Evolutionary conservation across 1,140 invertebrate species (phyloP).

Genomic region (Caerostris extrusa): DNA sequence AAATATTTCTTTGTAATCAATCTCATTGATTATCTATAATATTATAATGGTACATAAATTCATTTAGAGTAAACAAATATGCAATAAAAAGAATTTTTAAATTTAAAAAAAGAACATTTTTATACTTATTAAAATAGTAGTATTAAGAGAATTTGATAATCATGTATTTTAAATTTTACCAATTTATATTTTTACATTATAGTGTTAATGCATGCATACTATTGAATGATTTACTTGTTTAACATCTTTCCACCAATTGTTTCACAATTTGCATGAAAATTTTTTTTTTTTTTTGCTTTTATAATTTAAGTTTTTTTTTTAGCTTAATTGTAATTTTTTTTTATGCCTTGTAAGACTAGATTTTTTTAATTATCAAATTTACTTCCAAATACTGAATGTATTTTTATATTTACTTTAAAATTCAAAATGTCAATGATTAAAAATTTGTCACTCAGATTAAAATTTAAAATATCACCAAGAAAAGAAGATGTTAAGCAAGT

Average conservation of each 20-base stretch:
- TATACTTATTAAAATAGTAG: too few relatives aligned
- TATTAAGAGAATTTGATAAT: too few relatives aligned
- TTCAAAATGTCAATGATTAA: too few relatives aligned
- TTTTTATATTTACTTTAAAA: background rate
- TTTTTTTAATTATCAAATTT: background rate
- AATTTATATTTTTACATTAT: background rate
- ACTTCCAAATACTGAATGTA: background rate
- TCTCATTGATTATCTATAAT: too few relatives aligned
- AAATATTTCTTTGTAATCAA: too few relatives aligned
- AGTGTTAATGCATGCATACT: background rate
- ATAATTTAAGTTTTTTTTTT: background rate
- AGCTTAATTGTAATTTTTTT: background rate
- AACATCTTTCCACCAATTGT: constrained; percentile 62
- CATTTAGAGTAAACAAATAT: too few relatives aligned
- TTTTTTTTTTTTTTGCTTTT: constrained; percentile 26
- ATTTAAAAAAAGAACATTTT: too few relatives aligned
- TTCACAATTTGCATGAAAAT: constrained; percentile 69
- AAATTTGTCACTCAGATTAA: background rate
- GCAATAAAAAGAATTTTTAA: too few relatives aligned
- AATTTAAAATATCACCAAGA: background rate
- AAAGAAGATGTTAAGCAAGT: constrained; percentile 73
- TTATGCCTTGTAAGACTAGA: background rate
- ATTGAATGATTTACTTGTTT: constrained; percentile 60
- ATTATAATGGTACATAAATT: too few relatives aligned
- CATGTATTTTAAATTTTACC: background rate